Conservation (phyloP, 1,140 invertebrate genomes). For the Rhyzopertha dominica region DNA sequence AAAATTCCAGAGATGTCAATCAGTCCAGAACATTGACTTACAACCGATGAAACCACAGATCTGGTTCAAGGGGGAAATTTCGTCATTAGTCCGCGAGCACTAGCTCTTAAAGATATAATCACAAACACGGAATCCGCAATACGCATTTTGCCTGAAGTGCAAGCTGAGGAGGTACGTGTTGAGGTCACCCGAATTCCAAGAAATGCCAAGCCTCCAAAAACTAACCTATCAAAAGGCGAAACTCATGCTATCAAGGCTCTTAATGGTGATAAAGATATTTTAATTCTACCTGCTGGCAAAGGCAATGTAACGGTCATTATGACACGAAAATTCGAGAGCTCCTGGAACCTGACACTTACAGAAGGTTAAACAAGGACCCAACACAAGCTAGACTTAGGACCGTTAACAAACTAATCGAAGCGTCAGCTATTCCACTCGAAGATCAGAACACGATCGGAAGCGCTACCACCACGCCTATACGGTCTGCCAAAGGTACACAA, state of each 20-base stretch:
- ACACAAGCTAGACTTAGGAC: neutral
- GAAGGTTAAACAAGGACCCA: neutral
- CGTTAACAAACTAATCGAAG: neutral
- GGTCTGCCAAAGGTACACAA: constrained; percentile 3
- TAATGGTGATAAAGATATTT: neutral
- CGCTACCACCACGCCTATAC: neutral
- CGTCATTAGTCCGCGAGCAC: neutral
- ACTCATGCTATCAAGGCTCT: neutral
- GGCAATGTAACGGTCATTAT: constrained; percentile 6
- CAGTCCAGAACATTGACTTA: neutral
- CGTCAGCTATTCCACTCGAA: neutral
- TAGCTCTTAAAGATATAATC: constrained; percentile 4
- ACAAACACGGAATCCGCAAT: neutral
- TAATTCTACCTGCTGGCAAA: constrained; percentile 3
- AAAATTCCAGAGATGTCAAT: too few relatives aligned
- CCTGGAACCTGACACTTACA: neutral
- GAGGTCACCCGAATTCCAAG: neutral
- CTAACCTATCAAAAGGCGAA: neutral
- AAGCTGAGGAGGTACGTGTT: neutral
- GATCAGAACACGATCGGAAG: neutral
- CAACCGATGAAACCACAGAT: neutral
- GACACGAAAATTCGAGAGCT: neutral
- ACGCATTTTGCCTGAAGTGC: neutral
- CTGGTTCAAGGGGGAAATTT: neutral
- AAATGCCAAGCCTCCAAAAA: constrained; percentile 4